A percentile compares a stretch with the other conserved stretches of the same genome.
Conservation (phyloP, 2,113 vertebrate species). For the Gobio gobio region DNA sequence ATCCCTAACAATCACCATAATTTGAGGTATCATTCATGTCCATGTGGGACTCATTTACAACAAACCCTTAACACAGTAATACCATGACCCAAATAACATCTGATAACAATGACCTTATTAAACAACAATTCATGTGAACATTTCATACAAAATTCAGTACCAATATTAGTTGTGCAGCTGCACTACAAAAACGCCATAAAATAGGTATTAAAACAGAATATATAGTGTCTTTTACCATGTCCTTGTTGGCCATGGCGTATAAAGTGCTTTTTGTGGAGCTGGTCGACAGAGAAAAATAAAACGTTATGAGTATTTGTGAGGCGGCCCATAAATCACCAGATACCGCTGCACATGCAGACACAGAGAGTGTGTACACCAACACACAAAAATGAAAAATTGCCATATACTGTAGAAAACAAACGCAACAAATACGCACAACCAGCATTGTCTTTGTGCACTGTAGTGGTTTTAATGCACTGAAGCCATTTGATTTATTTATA, state of each 20-base stretch:
- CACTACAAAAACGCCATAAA: background rate
- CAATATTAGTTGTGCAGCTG: background rate
- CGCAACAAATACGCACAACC: background rate
- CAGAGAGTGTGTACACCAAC: background rate
- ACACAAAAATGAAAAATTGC: background rate
- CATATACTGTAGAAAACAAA: background rate
- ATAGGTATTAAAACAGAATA: background rate
- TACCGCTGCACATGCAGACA: background rate
- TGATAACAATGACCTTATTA: background rate
- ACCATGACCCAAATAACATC: background rate
- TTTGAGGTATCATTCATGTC: background rate
- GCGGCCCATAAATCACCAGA: constrained; percentile 20
- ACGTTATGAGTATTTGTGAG: constrained; percentile 8
- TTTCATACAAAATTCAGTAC: background rate
- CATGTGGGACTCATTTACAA: background rate
- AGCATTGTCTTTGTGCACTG: constrained; percentile 7
- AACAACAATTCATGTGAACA: background rate
- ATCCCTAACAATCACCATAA: background rate
- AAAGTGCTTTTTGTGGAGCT: background rate
- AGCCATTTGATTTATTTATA: background rate
- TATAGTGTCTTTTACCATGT: background rate
- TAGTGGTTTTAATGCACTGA: constrained; percentile 10
- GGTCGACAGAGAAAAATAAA: constrained; percentile 11
- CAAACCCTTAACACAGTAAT: background rate
- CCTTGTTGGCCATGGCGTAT: background rate